A percentile compares a stretch with the other conserved stretches of the same genome.
Evolutionary conservation across 1,140 invertebrate species (phyloP).

Genomic region (Saccostrea cuccullata): DNA sequence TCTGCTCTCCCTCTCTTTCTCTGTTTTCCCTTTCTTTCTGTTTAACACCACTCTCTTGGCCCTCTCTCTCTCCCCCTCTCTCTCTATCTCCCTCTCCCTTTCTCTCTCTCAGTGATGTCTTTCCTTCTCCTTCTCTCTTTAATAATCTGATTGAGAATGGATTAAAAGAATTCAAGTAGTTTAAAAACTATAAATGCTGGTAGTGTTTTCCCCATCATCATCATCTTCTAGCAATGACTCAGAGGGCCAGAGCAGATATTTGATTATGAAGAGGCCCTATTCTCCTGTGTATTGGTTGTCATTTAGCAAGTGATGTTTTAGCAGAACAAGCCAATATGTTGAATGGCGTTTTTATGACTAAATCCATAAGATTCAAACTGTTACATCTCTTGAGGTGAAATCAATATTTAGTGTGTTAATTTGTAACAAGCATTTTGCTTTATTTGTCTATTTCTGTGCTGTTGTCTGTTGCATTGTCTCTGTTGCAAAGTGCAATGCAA

Average conservation of each 20-base stretch:
- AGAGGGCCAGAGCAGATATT: background rate
- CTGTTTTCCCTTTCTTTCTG: background rate
- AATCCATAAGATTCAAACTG: constrained; percentile 33
- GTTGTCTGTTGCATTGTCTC: background rate
- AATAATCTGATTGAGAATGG: background rate
- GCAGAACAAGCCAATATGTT: background rate
- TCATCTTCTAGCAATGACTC: background rate
- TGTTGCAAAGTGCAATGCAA: background rate
- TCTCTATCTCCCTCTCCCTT: background rate
- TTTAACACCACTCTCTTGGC: background rate
- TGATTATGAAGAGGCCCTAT: background rate
- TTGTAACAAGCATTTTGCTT: background rate
- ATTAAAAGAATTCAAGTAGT: no score
- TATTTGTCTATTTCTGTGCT: background rate
- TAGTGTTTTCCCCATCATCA: background rate
- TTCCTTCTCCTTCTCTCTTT: background rate
- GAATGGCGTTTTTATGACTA: constrained; percentile 16
- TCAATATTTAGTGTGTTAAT: constrained; percentile 8
- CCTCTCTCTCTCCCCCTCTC: background rate
- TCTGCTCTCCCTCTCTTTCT: background rate
- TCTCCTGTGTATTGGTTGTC: constrained; percentile 7
- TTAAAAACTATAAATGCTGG: background rate
- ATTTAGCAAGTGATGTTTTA: background rate
- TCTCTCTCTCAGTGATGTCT: no score
- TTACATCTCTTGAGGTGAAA: constrained; percentile 6